Evolutionary conservation across 2,888 invertebrate species (phyloP), one percentile per base, ranked within the genome.

Genomic region (Drosophila melanosoma): DNA sequence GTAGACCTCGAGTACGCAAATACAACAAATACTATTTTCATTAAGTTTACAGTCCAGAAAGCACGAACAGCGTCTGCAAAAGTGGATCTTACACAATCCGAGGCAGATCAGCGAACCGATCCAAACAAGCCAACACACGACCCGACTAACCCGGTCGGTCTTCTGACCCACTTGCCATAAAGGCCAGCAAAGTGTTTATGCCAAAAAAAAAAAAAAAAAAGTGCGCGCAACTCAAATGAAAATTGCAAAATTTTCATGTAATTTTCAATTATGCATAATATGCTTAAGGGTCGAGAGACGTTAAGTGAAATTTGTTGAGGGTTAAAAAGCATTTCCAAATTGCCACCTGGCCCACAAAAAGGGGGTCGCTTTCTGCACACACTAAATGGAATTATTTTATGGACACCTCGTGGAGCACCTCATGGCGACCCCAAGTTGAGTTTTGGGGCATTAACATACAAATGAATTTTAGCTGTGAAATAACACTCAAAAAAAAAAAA

Each of bases 301-400:
- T 53, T 74, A 82, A 81, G 75, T 84, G 88, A 89, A 86, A 87
- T 87, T 71, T 64, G 38, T 49, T 17, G 7, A 58, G 23, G 20
- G 32, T 29, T 35, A 15, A 38, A 3, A 17, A 38, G 20, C 45
- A 42, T 35, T 62, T 45, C 33, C 33, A 57, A 58, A 49, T 64
- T 65, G 59, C 63, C 60, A 64, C 40, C 56, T 56, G 29, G 33
- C 64, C 48, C 60, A 29, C 20, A 70, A 69, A 81, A 70, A 15
- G 79, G 15, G 79, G 88, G 88, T 87, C 71, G 90, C 87, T 88
- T 86, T 90, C 90, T 90, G 90, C 83, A 76, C 89, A 90, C 79
- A 69, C 67, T 88, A 88, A 88, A 89, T 87, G 69, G 69, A 61
- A 75, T 82, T 76, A 82, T 79, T 82, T 68, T 32, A 59, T 54